phyloP scores from a whole-genome alignment of 2,797 vertebrate genomes.

The Salmo trutta region DNA sequence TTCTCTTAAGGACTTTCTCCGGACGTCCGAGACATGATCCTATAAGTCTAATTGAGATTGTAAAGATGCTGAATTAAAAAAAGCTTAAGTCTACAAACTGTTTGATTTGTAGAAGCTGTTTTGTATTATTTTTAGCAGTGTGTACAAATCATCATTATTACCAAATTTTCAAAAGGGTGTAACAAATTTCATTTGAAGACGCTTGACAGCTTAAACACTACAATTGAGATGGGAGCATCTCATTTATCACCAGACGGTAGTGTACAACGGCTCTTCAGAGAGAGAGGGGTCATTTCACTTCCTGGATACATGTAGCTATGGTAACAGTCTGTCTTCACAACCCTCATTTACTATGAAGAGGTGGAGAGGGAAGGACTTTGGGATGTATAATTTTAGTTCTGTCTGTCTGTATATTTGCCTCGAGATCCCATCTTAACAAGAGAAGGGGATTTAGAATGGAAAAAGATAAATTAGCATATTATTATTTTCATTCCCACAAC shows the following conservation, averaged over 20 bases:
- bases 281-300: constrained; percentile 62
- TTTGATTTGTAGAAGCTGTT: constrained; percentile 76
- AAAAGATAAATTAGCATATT: constrained; percentile 60
- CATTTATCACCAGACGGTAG: constrained; percentile 81
- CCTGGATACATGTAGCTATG: constrained; percentile 78
- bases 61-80: constrained; percentile 38
- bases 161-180: constrained; percentile 75
- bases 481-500: constrained; percentile 80
- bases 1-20: constrained; percentile 35
- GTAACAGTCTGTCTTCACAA: constrained; percentile 71
- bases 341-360: constrained; percentile 80
- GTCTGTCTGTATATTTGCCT: constrained; percentile 65
- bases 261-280: constrained; percentile 79
- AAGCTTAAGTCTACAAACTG: constrained; percentile 63
- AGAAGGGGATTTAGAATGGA: constrained; percentile 65
- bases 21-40: constrained; percentile 42
- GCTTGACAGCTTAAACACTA: constrained; percentile 60
- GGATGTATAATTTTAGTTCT: constrained; percentile 36
- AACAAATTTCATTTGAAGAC: constrained; percentile 77
- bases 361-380: constrained; percentile 83
- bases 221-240: constrained; percentile 36
- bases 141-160: constrained; percentile 80
- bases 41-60: constrained; percentile 47
- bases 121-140: constrained; percentile 66
- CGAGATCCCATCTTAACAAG: constrained; percentile 58